phyloP scores from a whole-genome alignment of 2,113 vertebrate species.

The Fulica atra region DNA sequence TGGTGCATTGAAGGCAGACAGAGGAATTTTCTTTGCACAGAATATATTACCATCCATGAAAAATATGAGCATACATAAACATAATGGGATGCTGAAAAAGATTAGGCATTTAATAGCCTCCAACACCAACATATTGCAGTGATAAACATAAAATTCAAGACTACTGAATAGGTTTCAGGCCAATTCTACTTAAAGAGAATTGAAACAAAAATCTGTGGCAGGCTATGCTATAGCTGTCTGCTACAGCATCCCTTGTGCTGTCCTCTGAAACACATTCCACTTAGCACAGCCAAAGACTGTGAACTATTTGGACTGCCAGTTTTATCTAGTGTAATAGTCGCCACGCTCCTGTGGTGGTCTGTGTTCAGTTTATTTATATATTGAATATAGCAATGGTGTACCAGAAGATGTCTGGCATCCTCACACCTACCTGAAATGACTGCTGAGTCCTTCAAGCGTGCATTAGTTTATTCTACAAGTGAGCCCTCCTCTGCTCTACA shows the following conservation, averaged over 20 bases:
- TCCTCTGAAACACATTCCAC: background rate
- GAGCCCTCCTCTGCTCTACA: background rate
- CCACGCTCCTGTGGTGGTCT: background rate
- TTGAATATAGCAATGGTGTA: background rate
- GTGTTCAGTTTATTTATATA: background rate
- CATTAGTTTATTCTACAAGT: background rate
- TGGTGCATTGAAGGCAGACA: background rate
- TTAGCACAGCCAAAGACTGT: background rate
- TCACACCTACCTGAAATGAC: background rate
- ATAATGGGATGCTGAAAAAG: background rate
- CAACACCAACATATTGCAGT: background rate
- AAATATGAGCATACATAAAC: background rate
- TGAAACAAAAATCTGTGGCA: background rate
- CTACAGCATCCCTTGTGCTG: background rate
- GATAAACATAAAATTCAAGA: background rate
- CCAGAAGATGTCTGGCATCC: background rate
- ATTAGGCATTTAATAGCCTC: background rate
- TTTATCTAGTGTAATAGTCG: background rate
- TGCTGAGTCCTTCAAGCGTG: background rate
- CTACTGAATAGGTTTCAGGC: background rate
- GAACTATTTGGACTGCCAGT: background rate
- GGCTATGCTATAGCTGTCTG: background rate
- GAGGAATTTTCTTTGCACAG: background rate
- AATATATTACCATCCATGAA: background rate
- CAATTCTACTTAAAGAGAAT: background rate